A percentile compares a stretch with the other conserved stretches of the same genome.
Conservation (phyloP, 2,888 invertebrate species). For the Thera britannica region DNA sequence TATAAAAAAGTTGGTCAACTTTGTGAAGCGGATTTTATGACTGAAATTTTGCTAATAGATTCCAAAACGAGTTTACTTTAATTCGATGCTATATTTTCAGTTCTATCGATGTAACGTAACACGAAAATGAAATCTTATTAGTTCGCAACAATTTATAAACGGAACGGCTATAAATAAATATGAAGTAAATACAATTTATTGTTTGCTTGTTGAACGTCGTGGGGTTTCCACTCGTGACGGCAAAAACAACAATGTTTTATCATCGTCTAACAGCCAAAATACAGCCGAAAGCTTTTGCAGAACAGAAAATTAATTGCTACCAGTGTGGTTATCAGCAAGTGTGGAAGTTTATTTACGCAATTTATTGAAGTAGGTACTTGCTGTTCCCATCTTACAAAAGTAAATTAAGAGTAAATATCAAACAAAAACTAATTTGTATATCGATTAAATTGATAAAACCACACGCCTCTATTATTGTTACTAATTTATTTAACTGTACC, state of each 20-base stretch:
- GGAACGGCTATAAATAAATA: conserved; percentile 3
- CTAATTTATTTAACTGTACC: background rate
- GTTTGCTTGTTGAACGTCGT: background rate
- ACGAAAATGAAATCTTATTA: conserved; percentile 7
- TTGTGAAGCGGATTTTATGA: too few relatives aligned
- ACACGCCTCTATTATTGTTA: background rate
- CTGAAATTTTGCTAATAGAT: too few relatives aligned
- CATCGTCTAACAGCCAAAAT: background rate
- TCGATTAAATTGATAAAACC: background rate
- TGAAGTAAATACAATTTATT: conserved; percentile 3
- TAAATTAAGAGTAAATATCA: conserved; percentile 15
- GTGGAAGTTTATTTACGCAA: conserved; percentile 2
- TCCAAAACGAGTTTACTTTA: too few relatives aligned
- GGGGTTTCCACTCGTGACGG: background rate
- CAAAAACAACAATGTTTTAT: background rate
- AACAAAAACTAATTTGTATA: background rate
- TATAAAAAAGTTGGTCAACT: too few relatives aligned
- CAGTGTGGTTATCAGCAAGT: background rate
- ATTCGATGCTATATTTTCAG: background rate
- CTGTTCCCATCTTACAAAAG: background rate
- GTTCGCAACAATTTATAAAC: background rate
- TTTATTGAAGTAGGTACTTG: conserved; percentile 8
- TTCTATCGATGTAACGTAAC: background rate
- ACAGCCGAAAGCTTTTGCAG: background rate
- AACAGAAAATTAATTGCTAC: background rate